Base-by-base conservation (phyloP, 2,797 vertebrate species). In the Diceros bicornis region DNA sequence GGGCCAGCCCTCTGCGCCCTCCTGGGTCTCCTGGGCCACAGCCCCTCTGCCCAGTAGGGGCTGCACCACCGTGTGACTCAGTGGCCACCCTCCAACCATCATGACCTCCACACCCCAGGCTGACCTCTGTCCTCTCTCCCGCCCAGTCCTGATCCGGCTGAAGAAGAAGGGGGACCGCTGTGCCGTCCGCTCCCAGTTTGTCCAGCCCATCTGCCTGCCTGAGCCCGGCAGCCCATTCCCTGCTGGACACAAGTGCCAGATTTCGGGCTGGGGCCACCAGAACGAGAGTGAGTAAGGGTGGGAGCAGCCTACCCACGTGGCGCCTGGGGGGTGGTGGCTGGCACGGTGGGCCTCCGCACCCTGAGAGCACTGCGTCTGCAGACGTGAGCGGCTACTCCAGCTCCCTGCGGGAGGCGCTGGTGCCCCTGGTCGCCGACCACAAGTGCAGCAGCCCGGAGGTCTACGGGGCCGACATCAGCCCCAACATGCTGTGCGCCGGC, bases 401-500 rank as follows among this genome's bases (percentile, higher is more conserved):
- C 9, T 98, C 97, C 66, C 98, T 99, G 91, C 99, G 99, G 98
- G 99, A 99, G 98, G 99, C 98, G 0, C 85, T 98, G 3, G 98
- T 99, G 61, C 99, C 99, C 29, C 98, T 99, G 21, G 98, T 99
- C 50, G 89, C 99, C 0, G 99, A 99, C 0, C 98, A 98, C 27
- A 93, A 96, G 57, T 99, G 99, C 89, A 99, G 98, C 91, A 99
- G 99, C 85, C 99, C 99, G 0, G 99, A 99, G 4, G 98, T 99
- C 61, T 99, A 99, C 0, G 99, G 99, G 25, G 98, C 97, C 2
- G 99, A 99, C 41, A 97, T 99, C 90, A 99, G 99, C 7, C 91
- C 98, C 62, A 99, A 99, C 98, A 99, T 99, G 99, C 97, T 99
- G 55, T 99, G 99, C 21, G 99, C 99, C 0, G 99, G 99, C 69